Base-by-base conservation (phyloP, 2,797 vertebrate species). In the Bufotes viridis region DNA sequence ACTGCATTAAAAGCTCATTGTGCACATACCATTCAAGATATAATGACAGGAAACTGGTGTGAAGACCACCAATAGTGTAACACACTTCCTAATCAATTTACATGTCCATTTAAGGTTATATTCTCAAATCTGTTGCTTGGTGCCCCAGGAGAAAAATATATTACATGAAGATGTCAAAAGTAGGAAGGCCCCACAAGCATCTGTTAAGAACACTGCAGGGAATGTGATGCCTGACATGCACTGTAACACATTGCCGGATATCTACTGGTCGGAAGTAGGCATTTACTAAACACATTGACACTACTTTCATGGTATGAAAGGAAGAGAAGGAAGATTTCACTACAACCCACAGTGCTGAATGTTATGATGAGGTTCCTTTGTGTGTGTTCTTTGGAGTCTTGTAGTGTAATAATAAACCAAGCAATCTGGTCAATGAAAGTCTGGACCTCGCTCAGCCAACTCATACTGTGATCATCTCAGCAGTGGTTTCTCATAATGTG, bases 401-500 rank as follows among this genome's bases (percentile, higher is more conserved):
- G 81, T 63, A 83, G 89, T 91, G 90, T 80, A 93, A 93, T 88
- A 92, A 92, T 89, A 92, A 93, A 93, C 87, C 89, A 92, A 92
- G 92, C 82, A 91, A 78, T 70, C 82, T 88, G 82, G 24, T 78
- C 89, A 90, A 74, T 90, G 89, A 76, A 91, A 91, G 90, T 90
- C 92, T 90, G 88, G 90, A 84, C 78, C 87, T 60, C 86, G 82
- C 82, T 34, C 34, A 90, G 49, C 85, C 57, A 87, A 82, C 78
- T 81, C 78, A 91, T 79, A 6, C 26, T 86, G 78, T 42, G 20
- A 90, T 90, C 80, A 91, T 53, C 29, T 34, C 2, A 10, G 78
- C 2, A 60, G 87, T 87, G 24, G 49, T 70, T 75, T 60, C 60
- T 24, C 20, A 69, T 69, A 67, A 87, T 67, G 69, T 76, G 57